Percentiles rank a stretch among this genome's conserved stretches.
These are phyloP conservation scores for Notothenia coriiceps DNA, from an alignment of 2,113 vertebrate genomes.

Conservation along the genomic window DNA sequence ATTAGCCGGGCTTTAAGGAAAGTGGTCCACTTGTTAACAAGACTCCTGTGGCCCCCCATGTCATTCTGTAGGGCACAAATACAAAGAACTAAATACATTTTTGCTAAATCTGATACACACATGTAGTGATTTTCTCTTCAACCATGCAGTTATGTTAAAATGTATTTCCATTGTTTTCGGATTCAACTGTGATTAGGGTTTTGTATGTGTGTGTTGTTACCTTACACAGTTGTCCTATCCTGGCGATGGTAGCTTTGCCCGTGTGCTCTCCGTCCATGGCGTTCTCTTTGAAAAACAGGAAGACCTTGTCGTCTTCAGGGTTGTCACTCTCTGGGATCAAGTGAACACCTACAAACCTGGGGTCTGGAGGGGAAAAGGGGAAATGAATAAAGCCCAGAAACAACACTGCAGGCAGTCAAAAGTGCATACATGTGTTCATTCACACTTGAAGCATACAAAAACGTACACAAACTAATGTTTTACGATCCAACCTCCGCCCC, in stretches of 20 bases:
- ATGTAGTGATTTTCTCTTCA: not conserved
- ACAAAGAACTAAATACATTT: slow-evolving; percentile 12
- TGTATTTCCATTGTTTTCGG: not conserved
- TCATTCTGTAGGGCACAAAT: slow-evolving; percentile 88
- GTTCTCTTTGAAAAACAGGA: slow-evolving; percentile 98
- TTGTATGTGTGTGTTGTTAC: slow-evolving; percentile 81
- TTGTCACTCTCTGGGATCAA: slow-evolving; percentile 98
- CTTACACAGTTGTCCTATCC: slow-evolving; percentile 99
- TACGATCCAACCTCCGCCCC: slow-evolving; percentile 39
- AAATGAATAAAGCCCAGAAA: not conserved
- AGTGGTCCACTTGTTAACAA: slow-evolving; percentile 99
- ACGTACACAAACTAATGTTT: slow-evolving; percentile 76
- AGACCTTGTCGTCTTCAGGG: slow-evolving; percentile 98
- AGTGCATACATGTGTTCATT: not conserved
- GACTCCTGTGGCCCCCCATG: slow-evolving; percentile 95
- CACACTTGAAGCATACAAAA: slow-evolving; percentile 40
- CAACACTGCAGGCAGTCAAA: not conserved
- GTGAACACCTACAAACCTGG: slow-evolving; percentile 91
- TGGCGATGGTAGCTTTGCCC: slow-evolving; percentile 95
- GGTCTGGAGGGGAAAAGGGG: slow-evolving; percentile 83
- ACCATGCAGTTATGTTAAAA: not conserved
- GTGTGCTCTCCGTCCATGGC: slow-evolving; percentile 97
- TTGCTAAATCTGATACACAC: not conserved
- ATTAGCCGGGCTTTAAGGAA: slow-evolving; percentile 96
- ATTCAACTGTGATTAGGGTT: not conserved